These are phyloP conservation scores for Erpornis zantholeuca DNA, from an alignment of 2,113 vertebrate genomes.

Conservation along the genomic window DNA sequence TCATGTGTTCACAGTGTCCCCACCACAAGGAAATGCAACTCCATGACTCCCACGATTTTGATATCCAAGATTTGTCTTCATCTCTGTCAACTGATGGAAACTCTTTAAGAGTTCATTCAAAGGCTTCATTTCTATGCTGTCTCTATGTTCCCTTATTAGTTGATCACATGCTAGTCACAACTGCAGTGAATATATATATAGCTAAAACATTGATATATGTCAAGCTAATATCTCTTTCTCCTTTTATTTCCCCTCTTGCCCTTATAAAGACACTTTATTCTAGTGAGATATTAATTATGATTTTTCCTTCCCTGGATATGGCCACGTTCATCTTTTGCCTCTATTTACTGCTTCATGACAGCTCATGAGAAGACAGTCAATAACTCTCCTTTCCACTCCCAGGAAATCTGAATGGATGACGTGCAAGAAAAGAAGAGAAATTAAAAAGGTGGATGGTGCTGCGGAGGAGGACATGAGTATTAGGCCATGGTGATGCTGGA, in stretches of 20 bases:
- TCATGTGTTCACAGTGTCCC: not conserved
- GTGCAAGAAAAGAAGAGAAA: not conserved
- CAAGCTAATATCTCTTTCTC: not conserved
- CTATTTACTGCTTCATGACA: constrained; percentile 22
- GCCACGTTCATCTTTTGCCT: not conserved
- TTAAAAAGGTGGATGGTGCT: not conserved
- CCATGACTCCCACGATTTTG: not conserved
- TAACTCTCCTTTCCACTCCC: not conserved
- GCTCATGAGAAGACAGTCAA: not conserved
- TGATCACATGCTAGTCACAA: not conserved
- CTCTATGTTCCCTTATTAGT: not conserved
- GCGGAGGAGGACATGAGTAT: not conserved
- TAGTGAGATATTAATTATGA: constrained; percentile 57
- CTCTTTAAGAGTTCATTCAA: not conserved
- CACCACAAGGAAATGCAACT: not conserved
- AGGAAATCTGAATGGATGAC: not conserved
- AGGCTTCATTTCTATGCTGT: not conserved
- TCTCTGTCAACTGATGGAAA: not conserved
- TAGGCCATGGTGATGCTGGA: not conserved
- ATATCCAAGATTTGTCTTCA: not conserved
- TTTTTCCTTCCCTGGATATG: not conserved
- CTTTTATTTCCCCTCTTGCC: not conserved
- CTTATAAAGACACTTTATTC: constrained; percentile 7
- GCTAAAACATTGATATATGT: not conserved
- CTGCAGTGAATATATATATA: not conserved